A percentile compares a stretch with the other conserved stretches of the same genome.
phyloP scores from a whole-genome alignment of 2,888 invertebrate species.

The Melanophora roralis region DNA sequence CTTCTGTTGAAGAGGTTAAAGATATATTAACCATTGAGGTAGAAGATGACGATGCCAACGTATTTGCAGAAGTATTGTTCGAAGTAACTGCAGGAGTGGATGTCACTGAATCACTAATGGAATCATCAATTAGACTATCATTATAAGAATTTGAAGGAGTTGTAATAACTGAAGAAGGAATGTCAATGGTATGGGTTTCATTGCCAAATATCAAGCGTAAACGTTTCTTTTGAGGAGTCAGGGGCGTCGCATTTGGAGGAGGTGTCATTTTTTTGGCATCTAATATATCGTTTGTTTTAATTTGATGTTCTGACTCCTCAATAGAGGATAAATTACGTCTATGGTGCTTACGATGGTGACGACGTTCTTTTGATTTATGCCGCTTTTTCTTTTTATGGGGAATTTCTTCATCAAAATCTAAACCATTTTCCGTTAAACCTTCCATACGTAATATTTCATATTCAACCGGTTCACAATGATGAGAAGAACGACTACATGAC shows the following conservation, averaged over 20 bases:
- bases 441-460: slow-evolving; percentile 91
- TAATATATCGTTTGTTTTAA: slow-evolving; percentile 32
- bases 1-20: slow-evolving; percentile 62
- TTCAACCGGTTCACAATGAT: slow-evolving; percentile 80
- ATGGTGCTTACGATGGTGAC: slow-evolving; percentile 62
- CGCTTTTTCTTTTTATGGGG: slow-evolving; percentile 79
- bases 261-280: slow-evolving; percentile 52
- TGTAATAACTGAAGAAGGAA: no score
- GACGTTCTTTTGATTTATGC: slow-evolving; percentile 79
- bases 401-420: slow-evolving; percentile 69
- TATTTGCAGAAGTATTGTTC: slow-evolving; percentile 44
- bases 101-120: slow-evolving; percentile 66
- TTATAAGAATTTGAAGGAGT: slow-evolving; percentile 50
- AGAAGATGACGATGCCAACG: slow-evolving; percentile 42
- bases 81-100: slow-evolving; percentile 57
- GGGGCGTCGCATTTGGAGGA: slow-evolving; percentile 21
- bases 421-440: slow-evolving; percentile 80
- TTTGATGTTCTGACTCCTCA: slow-evolving; percentile 46
- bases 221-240: slow-evolving; percentile 87
- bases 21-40: slow-evolving; percentile 62
- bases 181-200: slow-evolving; percentile 91
- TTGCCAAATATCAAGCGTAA: slow-evolving; percentile 92
- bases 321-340: slow-evolving; percentile 57
- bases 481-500: slow-evolving; percentile 62
- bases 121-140: slow-evolving; percentile 64